Base-by-base conservation (phyloP, 1,140 invertebrate genomes). In the Carcinoscorpius rotundicauda region DNA sequence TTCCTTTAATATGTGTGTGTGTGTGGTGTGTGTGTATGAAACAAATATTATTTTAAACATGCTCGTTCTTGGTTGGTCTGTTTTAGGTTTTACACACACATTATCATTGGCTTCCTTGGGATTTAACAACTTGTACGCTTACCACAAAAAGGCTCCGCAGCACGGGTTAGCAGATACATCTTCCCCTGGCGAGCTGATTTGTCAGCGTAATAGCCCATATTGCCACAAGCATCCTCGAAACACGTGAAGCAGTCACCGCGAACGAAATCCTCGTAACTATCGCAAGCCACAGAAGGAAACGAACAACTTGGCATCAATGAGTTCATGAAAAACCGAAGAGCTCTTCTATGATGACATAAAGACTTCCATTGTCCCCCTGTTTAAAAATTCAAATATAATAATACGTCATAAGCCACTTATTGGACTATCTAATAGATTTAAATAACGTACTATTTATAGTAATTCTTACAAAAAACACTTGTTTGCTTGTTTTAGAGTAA, bases 151-250 rank as follows among this genome's bases (percentile, higher is more conserved):
- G 91, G 91, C 75, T 94, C 91, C 71, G 92, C 89, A 65, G 95
- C 90, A 68, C 91, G 82, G 0, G 92, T 96, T 0, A 93, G 78
- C 10, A 95, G 76, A 73, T 91, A 96, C 0, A 93, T 80, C 55
- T 73, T 75, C 0, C 91, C 91, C 11, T 89, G 78, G 0, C 87
- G 89, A 4, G 83, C 81, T 0, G 87, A 88, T 6, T 84, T 77
- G 75, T 94, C 87, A 3, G 93, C 90, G 75, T 93, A 93, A 78
- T 92, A 96, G 3, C 93, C 93, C 93, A 97, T 96, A 73, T 89
- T 87, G 9, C 89, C 89, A 75, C 93, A 96, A 4, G 81, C 74
- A 70, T 72, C 76, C 3, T 77, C 75, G 50, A 69, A 69, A 72
- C 87, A 89, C 3, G 83, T 82, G 69, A 88, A 87, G 72, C 86